These are phyloP conservation scores for Echinarachnius parma DNA, from an alignment of 53 echinoderm and acorn worm genomes.

Conservation along the genomic window DNA sequence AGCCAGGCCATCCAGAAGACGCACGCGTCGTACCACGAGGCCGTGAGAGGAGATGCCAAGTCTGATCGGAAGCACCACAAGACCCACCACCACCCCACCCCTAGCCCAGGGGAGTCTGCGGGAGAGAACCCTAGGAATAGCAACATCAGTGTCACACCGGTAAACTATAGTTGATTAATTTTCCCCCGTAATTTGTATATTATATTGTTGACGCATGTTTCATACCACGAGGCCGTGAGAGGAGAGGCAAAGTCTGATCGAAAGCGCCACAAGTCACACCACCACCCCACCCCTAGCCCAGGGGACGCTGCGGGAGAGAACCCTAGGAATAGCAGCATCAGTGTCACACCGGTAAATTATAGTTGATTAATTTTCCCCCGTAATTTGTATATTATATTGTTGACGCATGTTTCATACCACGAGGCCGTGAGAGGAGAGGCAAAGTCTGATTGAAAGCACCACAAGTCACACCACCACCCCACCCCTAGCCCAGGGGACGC, in stretches of 20 bases:
- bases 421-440: slow-evolving; percentile 41
- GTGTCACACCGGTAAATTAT: slow-evolving; percentile 20
- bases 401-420: slow-evolving; percentile 62
- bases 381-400: no score
- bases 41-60: slow-evolving; percentile 38
- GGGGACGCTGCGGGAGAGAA: no score
- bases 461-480: no score
- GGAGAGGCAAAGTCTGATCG: slow-evolving; percentile 26
- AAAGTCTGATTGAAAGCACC: no score
- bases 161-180: no score
- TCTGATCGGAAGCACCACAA: slow-evolving; percentile 46
- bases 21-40: slow-evolving; percentile 62
- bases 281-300: slow-evolving; percentile 15
- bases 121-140: slow-evolving; percentile 51
- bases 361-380: no score
- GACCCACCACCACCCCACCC: slow-evolving; percentile 15
- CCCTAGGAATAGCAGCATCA: slow-evolving; percentile 31
- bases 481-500: no score
- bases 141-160: slow-evolving; percentile 36
- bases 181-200: no score
- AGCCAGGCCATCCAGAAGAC: slow-evolving; percentile 74
- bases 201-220: slow-evolving; percentile 51
- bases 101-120: slow-evolving; percentile 32
- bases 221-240: slow-evolving; percentile 37
- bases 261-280: slow-evolving; percentile 1